These are phyloP conservation scores for Zygogramma bicolorata DNA, from an alignment of 2,888 invertebrate species.

Conservation along the genomic window DNA sequence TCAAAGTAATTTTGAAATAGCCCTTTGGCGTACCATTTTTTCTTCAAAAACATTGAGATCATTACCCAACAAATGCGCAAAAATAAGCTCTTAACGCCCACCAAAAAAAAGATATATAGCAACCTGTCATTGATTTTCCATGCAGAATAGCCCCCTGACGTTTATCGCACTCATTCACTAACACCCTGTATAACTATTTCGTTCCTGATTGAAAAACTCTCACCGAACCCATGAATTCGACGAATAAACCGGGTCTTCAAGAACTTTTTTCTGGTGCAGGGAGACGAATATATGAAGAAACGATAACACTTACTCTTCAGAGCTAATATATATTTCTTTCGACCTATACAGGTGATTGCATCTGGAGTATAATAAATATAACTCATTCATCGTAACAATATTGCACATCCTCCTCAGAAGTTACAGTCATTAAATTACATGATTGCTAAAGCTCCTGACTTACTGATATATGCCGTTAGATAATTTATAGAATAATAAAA, in stretches of 20 bases:
- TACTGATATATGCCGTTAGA: background rate
- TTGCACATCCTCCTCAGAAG: background rate
- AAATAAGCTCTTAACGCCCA: no score
- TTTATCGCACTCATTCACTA: background rate
- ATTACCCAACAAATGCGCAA: no score
- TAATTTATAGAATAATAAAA: background rate
- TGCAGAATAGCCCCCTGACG: background rate
- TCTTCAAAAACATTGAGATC: no score
- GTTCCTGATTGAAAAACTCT: background rate
- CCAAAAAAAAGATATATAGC: no score
- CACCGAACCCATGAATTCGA: background rate
- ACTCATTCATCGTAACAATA: background rate
- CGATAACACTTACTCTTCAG: background rate
- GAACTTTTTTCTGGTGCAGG: no score
- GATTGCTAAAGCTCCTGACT: background rate
- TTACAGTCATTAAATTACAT: background rate
- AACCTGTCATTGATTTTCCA: background rate
- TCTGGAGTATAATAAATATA: background rate
- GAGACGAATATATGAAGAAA: background rate
- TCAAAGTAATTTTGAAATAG: no score
- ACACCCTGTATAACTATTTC: background rate
- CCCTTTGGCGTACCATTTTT: no score
- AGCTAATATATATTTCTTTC: background rate
- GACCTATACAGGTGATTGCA: constrained; percentile 2
- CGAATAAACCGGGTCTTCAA: background rate